Base-by-base conservation (phyloP, 2,113 vertebrate species). In the Strix uralensis region DNA sequence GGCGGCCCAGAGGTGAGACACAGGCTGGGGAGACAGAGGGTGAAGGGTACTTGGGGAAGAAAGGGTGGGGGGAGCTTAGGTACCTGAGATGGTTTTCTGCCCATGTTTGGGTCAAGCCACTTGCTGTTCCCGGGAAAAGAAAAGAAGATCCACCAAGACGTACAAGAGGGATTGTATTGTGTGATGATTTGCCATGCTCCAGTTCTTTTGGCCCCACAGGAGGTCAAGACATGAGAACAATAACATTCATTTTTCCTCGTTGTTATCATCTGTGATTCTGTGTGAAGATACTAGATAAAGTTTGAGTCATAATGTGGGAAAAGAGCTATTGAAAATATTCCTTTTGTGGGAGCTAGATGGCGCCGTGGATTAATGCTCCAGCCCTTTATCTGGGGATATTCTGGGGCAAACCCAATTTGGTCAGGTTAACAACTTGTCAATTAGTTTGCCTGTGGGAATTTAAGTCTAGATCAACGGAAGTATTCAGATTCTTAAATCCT, bases 281-380 rank as follows among this genome's bases (percentile, higher is more conserved):
- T 29, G 70, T 2, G 3, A 80, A 70, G 15, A 26, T 4, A 5
- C 0, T 11, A 38, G 52, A 8, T 18, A 5, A 65, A 20, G n/a
- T 86, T 70, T 62, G 81, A 55, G 70, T 36, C 44, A 7, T 11
- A 47, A 9, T 6, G 54, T 2, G 38, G 63, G 38, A 1, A 4
- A 23, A 27, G 62, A 36, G 19, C 34, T 63, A 1, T 32, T 34
- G 52, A 12, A 69, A 81, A 61, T 15, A 54, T 95, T 79, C 84
- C 72, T 57, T 34, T 7, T 2, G 22, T 5, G 88, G 72, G 85
- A 58, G 96, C 87, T 96, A 97, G 97, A 93, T 97, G 95, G 96
- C 88, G 93, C 92, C 82, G 10, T 88, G 83, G 92, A 49, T 90
- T 91, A 95, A 86, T 30, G 88, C 93, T 78, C 59, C 73, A 59